Evolutionary conservation across 2,113 vertebrate species (phyloP), one percentile per base, ranked within the genome.

Genomic region (Uropsilus gracilis): DNA sequence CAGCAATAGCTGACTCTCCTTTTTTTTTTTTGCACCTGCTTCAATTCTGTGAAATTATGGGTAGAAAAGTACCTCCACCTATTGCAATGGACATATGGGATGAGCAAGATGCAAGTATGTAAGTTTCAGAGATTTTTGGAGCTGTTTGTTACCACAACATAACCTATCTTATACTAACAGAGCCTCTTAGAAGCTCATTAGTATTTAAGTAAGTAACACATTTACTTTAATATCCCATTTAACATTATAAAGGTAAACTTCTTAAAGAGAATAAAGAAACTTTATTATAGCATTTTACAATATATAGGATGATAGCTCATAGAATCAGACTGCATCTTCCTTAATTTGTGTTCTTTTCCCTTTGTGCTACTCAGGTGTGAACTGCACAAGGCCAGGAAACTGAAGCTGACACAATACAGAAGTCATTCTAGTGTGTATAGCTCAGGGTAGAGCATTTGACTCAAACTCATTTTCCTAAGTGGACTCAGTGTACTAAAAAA

Each of bases 181-280:
- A 53, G 39, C 28, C 30, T 46, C 39, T 75, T 71, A 46, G 72
- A 92, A 81, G 59, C 42, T 71, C 76, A 66, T 22, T 46, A 61
- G 44, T 8, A 44, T 8, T 17, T n/a, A n/a, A n/a, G n/a, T n/a
- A n/a, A n/a, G n/a, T n/a, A n/a, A n/a, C n/a, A 11, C 11, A 32
- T 81, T 92, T 82, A 44, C 34, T 30, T 83, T 81, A 55, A 32
- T 48, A 64, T 72, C 10, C 26, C 76, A 90, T 12, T 76, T 59
- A 91, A 82, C 46, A 75, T 66, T 91, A 57, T 39, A 93, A 81
- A 86, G 16, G 37, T 57, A 48, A 89, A 76, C 5, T 50, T 68
- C 61, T 59, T 78, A 17, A 89, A 88, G 87, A 77, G 30, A 89
- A 63, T 42, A 28, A 30, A 73, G 30, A 88, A 92, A 91, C 16